Evolutionary conservation across 2,797 vertebrate species (phyloP).

Genomic region (Catharus ustulatus): DNA sequence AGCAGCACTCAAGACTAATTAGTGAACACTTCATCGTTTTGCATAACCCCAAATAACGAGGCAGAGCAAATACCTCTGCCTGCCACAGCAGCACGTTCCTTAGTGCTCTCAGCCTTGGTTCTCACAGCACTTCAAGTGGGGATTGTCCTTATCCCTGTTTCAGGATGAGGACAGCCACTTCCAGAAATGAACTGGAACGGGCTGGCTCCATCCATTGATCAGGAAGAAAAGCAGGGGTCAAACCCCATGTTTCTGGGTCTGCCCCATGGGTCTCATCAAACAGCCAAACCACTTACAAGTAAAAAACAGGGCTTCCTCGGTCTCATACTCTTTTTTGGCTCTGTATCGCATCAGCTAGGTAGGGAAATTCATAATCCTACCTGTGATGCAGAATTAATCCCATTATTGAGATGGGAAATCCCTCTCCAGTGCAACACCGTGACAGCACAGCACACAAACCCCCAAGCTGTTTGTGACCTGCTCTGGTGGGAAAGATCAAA

Average conservation of each 20-base stretch:
- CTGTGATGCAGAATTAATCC: neutral
- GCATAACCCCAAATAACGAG: neutral
- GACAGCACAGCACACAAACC: neutral
- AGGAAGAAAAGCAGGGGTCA: neutral
- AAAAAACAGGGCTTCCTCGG: rapidly evolving
- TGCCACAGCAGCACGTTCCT: neutral
- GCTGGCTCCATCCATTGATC: neutral
- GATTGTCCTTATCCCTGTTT: neutral
- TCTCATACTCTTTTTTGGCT: neutral
- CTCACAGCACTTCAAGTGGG: neutral
- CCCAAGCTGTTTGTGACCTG: neutral
- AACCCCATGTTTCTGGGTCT: neutral
- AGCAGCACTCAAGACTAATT: slow-evolving; percentile 1
- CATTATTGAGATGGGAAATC: neutral
- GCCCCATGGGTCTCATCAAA: neutral
- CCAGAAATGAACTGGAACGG: neutral
- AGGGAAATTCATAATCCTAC: neutral
- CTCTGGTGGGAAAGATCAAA: neutral
- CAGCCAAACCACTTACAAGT: neutral
- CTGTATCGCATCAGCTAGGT: neutral
- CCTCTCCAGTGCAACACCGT: neutral
- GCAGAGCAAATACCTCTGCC: neutral
- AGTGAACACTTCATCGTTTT: neutral
- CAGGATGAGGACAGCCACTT: neutral
- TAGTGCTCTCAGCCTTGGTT: neutral